Conservation (phyloP, 2,888 invertebrate species). For the Charanyca ferruginea region DNA sequence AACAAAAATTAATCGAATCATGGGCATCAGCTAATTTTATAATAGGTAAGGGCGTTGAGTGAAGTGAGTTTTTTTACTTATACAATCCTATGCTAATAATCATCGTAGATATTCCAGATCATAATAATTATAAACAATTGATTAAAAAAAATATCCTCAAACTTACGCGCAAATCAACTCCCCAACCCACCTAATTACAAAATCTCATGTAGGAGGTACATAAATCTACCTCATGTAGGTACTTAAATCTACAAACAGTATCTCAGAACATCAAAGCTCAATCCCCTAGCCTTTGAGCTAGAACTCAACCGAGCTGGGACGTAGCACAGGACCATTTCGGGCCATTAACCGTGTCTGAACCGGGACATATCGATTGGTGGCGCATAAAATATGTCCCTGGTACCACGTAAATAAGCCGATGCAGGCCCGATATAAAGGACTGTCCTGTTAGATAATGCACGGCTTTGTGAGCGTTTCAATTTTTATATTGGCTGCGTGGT, state of each 20-base stretch:
- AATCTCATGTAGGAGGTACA: slow-evolving; percentile 14
- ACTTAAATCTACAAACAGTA: slow-evolving; percentile 28
- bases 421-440: slow-evolving; percentile 47
- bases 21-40: too few relatives aligned
- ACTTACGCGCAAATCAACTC: not conserved
- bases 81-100: too few relatives aligned
- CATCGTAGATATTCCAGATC: too few relatives aligned
- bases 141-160: not conserved
- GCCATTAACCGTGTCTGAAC: slow-evolving; percentile 79
- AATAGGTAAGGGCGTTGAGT: too few relatives aligned
- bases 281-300: slow-evolving; percentile 34
- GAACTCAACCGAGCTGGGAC: slow-evolving; percentile 24
- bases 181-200: slow-evolving; percentile 7
- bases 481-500: not conserved
- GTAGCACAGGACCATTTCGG: slow-evolving; percentile 72
- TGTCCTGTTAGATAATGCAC: slow-evolving; percentile 38
- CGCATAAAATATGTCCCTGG: slow-evolving; percentile 79
- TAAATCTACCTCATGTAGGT: too few relatives aligned
- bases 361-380: slow-evolving; percentile 80
- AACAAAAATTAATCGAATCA: too few relatives aligned
- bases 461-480: slow-evolving; percentile 16
- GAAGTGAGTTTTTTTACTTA: too few relatives aligned
- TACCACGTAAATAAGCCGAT: slow-evolving; percentile 72
- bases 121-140: too few relatives aligned
- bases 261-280: slow-evolving; percentile 21